A percentile compares a stretch with the other conserved stretches of the same genome.
Evolutionary conservation across 2,888 invertebrate genomes (phyloP).

Genomic region (Drosophila kuntzei): DNA sequence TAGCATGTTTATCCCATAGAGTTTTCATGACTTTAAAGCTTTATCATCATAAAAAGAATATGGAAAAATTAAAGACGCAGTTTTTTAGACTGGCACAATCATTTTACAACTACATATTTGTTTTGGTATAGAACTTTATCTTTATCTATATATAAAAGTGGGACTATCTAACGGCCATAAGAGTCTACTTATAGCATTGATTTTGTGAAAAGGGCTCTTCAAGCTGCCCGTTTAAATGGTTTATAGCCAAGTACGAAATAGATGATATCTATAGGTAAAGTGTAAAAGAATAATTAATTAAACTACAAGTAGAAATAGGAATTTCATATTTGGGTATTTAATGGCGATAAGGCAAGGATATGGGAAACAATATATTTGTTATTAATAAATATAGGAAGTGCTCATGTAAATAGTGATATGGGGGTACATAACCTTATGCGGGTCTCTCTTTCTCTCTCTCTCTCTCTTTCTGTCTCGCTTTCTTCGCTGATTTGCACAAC

Average conservation of each 20-base stretch:
- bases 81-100: slow-evolving; percentile 32
- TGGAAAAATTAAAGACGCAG: slow-evolving; percentile 29
- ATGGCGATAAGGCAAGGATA: slow-evolving; percentile 2
- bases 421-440: neutral
- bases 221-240: neutral
- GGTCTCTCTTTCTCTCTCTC: neutral
- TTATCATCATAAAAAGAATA: slow-evolving; percentile 1
- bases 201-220: slow-evolving; percentile 10
- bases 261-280: neutral
- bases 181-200: neutral
- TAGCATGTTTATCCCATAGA: too few relatives aligned
- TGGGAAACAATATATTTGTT: neutral
- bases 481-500: slow-evolving; percentile 30
- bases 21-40: too few relatives aligned
- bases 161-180: slow-evolving; percentile 3
- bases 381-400: neutral
- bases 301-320: neutral
- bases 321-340: neutral
- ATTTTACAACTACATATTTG: slow-evolving; percentile 30
- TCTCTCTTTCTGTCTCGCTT: neutral
- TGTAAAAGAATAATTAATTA: slow-evolving; percentile 3
- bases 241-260: neutral
- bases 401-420: neutral
- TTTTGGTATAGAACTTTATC: slow-evolving; percentile 17
- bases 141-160: slow-evolving; percentile 9